Percentiles rank a stretch among this genome's conserved stretches.
phyloP scores from a whole-genome alignment of 2,888 invertebrate species.

The Spisula solida region DNA sequence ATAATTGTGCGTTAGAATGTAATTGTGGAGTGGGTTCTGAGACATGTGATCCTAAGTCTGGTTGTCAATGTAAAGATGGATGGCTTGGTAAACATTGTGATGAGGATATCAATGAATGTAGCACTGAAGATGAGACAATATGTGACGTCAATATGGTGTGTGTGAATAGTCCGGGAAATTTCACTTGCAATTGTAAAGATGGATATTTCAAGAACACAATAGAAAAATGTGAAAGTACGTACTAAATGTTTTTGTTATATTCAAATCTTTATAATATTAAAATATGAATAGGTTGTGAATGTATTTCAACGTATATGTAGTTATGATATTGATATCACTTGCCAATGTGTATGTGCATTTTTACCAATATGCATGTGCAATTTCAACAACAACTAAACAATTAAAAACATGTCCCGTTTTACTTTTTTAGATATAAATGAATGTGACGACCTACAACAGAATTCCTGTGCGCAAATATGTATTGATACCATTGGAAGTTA shows the following conservation, averaged over 20 bases:
- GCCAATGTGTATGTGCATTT: too few relatives aligned
- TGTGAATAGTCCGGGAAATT: slow-evolving; percentile 61
- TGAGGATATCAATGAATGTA: slow-evolving; percentile 65
- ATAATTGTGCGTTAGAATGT: slow-evolving; percentile 62
- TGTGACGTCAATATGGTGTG: slow-evolving; percentile 60
- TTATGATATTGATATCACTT: too few relatives aligned
- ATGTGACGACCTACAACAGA: slow-evolving; percentile 10
- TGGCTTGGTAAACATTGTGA: slow-evolving; percentile 68
- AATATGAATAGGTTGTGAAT: too few relatives aligned
- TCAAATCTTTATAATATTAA: too few relatives aligned
- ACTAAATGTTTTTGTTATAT: too few relatives aligned
- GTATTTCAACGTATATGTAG: too few relatives aligned
- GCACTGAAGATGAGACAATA: background rate
- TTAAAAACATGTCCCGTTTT: too few relatives aligned
- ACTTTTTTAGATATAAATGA: slow-evolving; percentile 19
- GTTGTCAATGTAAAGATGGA: slow-evolving; percentile 65
- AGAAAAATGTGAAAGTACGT: slow-evolving; percentile 50
- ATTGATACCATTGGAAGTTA: slow-evolving; percentile 61
- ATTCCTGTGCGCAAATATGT: slow-evolving; percentile 48
- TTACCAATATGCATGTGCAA: slow-evolving; percentile 12
- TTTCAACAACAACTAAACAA: too few relatives aligned
- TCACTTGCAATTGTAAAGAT: slow-evolving; percentile 54
- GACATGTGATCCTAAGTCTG: slow-evolving; percentile 53
- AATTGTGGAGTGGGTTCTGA: slow-evolving; percentile 62
- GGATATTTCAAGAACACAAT: slow-evolving; percentile 55